Base-by-base conservation (phyloP, 1,140 invertebrate genomes). In the Andrena cerasifolii region DNA sequence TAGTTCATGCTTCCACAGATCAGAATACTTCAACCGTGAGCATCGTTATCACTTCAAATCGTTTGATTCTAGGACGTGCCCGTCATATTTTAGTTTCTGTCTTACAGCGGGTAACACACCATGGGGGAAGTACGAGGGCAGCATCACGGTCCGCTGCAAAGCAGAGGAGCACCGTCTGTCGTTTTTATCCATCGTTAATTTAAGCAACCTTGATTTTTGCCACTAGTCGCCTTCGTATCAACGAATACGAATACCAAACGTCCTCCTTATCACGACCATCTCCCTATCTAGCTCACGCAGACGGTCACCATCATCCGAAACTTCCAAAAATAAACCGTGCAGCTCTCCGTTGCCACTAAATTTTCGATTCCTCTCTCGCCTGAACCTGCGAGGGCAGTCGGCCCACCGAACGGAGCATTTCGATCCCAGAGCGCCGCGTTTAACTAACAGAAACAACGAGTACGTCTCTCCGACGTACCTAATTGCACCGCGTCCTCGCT, bases 151-250 rank as follows among this genome's bases (percentile, higher is more conserved):
- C 63, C 28, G 43, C 26, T 31, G 24, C n/a, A 26, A 61, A 36
- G 18, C 61, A 47, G 56, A 59, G 26, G 16, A 70, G 24, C 40
- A 56, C 28, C 26, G 40, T 54, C 59, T 28, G 45, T 51, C 33
- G 65, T 51, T 85, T 78, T 79, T 85, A 76, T 85, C 72, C 75
- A 47, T 72, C 40, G 75, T 79, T 79, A 85, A 79, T 85, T 54
- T 61, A 61, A 31, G n/a, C 62, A 82, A 76, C 84, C 83, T 85
- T 85, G 84, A 85, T 85, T 85, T 84, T 85, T 28, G 83, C 62
- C 61, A 63, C 66, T 56, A 58, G 33, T 80, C 54, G 45, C 62
- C 73, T 78, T 84, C 63, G 63, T 47, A 62, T 51, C 14, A n/a
- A 67, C 28, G 53, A 78, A 84, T 84, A 78, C 33, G 73, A 63